These are phyloP conservation scores for Notodonta dromedarius DNA, from an alignment of 2,888 invertebrate species.

Conservation along the genomic window DNA sequence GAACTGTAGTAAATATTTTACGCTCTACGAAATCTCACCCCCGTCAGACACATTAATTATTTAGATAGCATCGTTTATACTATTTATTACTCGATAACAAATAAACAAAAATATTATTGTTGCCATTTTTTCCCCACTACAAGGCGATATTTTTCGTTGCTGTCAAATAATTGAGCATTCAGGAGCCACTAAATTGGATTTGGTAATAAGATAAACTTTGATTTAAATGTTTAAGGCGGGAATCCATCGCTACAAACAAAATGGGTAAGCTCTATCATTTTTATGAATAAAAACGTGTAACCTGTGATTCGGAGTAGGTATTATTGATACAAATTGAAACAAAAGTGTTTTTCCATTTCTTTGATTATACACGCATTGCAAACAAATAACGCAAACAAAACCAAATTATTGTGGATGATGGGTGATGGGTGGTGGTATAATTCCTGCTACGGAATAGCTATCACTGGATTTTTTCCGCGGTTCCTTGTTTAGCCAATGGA, in stretches of 20 bases:
- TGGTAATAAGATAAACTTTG: conserved; percentile 47
- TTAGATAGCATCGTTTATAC: conserved; percentile 27
- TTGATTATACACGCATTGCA: too few species aligned
- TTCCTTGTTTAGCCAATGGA: neutral
- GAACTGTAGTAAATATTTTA: neutral
- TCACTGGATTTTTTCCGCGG: neutral
- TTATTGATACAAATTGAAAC: too few species aligned
- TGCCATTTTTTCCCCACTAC: neutral
- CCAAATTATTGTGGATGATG: too few species aligned
- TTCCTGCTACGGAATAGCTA: too few species aligned
- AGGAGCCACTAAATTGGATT: conserved; percentile 12
- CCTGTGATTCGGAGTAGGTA: too few species aligned
- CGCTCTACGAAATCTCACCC: neutral
- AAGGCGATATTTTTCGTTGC: neutral
- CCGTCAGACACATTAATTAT: conserved; percentile 14
- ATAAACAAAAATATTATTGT: conserved; percentile 21
- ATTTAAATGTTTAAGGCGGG: conserved; percentile 8
- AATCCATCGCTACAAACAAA: neutral
- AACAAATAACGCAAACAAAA: too few species aligned
- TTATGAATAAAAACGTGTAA: too few species aligned
- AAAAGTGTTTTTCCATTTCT: too few species aligned
- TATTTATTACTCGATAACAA: conserved; percentile 16
- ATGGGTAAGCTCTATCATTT: neutral
- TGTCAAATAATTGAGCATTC: neutral
- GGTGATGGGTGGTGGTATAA: too few species aligned